These are phyloP conservation scores for Hydropsyche tenuis DNA, from an alignment of 1,140 invertebrate genomes.

Conservation along the genomic window DNA sequence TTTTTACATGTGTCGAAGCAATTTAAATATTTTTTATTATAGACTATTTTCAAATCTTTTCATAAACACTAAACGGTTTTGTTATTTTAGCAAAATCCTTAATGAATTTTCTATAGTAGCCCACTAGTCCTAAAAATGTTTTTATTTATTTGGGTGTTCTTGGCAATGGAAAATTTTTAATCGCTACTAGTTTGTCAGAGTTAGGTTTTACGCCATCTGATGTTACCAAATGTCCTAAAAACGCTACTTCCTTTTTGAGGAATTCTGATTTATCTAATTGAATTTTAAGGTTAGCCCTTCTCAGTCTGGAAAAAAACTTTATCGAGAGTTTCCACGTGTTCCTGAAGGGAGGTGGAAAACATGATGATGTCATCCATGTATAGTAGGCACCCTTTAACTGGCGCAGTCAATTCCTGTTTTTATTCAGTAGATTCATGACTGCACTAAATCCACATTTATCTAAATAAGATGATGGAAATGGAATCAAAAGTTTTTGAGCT, in stretches of 20 bases:
- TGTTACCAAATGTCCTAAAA: conserved; percentile 58
- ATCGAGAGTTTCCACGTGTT: no score
- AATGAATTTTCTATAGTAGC: conserved; percentile 53
- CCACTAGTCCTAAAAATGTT: conserved; percentile 57
- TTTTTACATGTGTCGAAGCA: conserved; percentile 52
- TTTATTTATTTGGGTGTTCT: conserved; percentile 55
- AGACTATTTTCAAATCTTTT: conserved; percentile 52
- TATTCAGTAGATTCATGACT: no score
- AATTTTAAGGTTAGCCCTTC: conserved; percentile 58
- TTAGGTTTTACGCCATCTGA: conserved; percentile 57
- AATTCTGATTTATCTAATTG: conserved; percentile 55
- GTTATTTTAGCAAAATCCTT: conserved; percentile 52
- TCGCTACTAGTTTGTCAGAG: conserved; percentile 54
- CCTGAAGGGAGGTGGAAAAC: no score
- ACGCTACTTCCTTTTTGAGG: conserved; percentile 55
- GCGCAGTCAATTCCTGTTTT: no score
- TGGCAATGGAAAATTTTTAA: conserved; percentile 56
- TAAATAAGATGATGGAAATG: no score
- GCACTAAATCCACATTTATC: no score
- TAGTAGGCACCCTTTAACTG: no score
- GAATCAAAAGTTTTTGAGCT: no score
- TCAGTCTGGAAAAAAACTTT: no score
- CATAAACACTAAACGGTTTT: conserved; percentile 54
- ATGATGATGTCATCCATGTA: no score
- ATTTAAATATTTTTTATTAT: conserved; percentile 43